Conservation (phyloP, 2,888 invertebrate genomes). For the Campopleginae sp. region DNA sequence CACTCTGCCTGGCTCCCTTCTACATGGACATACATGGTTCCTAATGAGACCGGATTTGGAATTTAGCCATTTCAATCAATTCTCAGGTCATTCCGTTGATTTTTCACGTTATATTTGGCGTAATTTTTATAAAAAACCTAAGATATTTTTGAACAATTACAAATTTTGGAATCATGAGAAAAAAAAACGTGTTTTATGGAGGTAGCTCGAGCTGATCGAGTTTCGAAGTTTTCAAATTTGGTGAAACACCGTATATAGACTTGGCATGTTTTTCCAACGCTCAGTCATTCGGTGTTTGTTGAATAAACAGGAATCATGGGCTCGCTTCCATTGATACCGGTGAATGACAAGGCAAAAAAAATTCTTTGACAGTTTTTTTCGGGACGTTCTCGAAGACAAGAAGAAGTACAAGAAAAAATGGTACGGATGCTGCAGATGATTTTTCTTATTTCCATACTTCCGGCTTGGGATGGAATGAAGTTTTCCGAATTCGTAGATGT, state of each 20-base stretch:
- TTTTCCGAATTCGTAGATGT: constrained; percentile 28
- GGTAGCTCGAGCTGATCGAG: background rate
- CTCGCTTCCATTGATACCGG: constrained; percentile 62
- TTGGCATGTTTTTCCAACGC: constrained; percentile 52
- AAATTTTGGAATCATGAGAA: too few relatives aligned
- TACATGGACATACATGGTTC: background rate
- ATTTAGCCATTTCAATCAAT: background rate
- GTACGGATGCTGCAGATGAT: constrained; percentile 3
- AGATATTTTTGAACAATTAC: too few relatives aligned
- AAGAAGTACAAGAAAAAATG: constrained; percentile 13
- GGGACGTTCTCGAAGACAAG: background rate
- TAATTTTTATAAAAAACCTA: background rate
- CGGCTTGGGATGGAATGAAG: constrained; percentile 1
- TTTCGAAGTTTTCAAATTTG: background rate
- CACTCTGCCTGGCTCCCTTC: background rate
- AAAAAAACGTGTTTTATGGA: background rate
- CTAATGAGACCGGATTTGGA: background rate
- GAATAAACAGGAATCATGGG: constrained; percentile 66
- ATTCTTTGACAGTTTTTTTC: constrained; percentile 4
- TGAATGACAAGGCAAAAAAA: constrained; percentile 41
- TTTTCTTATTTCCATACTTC: background rate
- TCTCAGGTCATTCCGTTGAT: background rate
- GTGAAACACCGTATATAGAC: constrained; percentile 2
- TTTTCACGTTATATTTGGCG: background rate
- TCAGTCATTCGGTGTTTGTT: constrained; percentile 59